Evolutionary conservation across 1,140 invertebrate species (phyloP).

Genomic region (Leptinotarsa defecta): DNA sequence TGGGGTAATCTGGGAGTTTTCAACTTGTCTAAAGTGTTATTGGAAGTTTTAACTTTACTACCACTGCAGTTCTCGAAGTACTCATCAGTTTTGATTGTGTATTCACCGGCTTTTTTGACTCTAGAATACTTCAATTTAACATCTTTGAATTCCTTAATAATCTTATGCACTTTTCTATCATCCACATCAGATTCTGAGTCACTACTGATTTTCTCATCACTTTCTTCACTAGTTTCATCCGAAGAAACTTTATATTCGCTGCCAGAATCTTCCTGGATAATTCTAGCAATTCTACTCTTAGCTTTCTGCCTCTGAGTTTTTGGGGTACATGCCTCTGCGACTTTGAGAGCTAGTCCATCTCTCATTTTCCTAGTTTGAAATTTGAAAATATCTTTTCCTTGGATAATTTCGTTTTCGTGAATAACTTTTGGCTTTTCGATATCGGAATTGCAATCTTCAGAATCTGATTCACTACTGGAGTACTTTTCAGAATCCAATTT

Average conservation of each 20-base stretch:
- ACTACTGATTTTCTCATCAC: conserved; percentile 33
- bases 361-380: conserved; percentile 41
- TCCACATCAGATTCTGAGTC: conserved; percentile 14
- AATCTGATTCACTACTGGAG: conserved; percentile 30
- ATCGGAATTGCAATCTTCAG: conserved; percentile 3
- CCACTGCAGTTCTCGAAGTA: conserved; percentile 67
- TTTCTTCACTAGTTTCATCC: conserved; percentile 23
- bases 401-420: conserved; percentile 42
- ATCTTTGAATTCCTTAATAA: conserved; percentile 19
- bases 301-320: conserved; percentile 35
- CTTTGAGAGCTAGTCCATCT: conserved; percentile 37
- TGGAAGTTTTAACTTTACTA: conserved; percentile 73
- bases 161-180: conserved; percentile 26
- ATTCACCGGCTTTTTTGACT: conserved; percentile 48
- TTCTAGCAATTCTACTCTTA: conserved; percentile 30
- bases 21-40: conserved; percentile 78
- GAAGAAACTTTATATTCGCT: conserved; percentile 42
- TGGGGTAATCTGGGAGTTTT: conserved; percentile 73
- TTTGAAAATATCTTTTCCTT: conserved; percentile 43
- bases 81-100: conserved; percentile 67
- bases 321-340: conserved; percentile 37
- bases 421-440: conserved; percentile 37
- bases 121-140: conserved; percentile 22
- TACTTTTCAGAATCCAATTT: conserved; percentile 26
- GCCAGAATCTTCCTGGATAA: conserved; percentile 37